Conservation (phyloP, 2,888 invertebrate species). For the Stramonita haemastoma region DNA sequence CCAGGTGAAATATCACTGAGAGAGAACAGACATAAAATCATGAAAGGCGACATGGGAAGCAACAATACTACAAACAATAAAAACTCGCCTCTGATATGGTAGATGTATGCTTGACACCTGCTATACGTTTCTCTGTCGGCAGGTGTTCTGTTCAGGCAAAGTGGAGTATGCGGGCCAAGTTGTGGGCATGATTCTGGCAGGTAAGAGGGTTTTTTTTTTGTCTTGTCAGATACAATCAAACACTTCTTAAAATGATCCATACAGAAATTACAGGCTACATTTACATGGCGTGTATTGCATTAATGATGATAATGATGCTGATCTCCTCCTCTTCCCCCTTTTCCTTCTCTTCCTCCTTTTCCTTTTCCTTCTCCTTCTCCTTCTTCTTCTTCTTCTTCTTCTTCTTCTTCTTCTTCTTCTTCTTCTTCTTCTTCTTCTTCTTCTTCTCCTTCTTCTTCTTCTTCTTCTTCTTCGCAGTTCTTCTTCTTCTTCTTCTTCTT, state of each 20-base stretch:
- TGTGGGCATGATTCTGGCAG: conserved; percentile 50
- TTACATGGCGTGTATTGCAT: background rate
- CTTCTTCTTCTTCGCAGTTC: no score
- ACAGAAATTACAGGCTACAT: no score
- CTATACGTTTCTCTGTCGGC: background rate
- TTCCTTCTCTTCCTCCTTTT: background rate
- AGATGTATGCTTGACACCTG: background rate
- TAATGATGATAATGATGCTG: background rate
- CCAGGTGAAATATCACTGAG: no score
- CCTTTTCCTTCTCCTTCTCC: background rate
- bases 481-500: no score
- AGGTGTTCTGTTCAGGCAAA: conserved; percentile 48
- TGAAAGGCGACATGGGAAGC: no score
- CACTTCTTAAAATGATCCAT: no score
- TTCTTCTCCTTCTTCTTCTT: no score
- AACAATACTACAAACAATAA: background rate
- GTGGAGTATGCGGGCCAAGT: conserved; percentile 51
- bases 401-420: no score
- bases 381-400: no score
- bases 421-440: no score
- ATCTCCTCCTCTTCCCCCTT: background rate
- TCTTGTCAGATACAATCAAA: background rate
- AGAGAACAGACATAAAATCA: no score
- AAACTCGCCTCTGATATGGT: background rate
- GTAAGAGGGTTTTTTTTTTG: conserved; percentile 25